phyloP scores from a whole-genome alignment of 92 coral and sea anemone genomes.

The Paramuricea clavata region DNA sequence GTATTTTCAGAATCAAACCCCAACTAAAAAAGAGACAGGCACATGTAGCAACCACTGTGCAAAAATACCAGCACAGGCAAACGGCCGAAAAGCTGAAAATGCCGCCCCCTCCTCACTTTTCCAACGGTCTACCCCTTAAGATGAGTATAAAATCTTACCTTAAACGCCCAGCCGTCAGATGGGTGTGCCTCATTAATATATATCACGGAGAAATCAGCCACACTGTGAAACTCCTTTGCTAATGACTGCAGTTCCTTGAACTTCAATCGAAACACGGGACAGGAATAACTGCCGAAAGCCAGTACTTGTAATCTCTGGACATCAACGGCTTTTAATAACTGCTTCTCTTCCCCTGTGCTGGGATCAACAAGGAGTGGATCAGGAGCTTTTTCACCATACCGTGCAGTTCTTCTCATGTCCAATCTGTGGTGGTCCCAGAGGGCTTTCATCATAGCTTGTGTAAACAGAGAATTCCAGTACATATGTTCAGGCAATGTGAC shows the following conservation, averaged over 20 bases:
- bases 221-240: conserved; percentile 63
- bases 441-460: conserved; percentile 71
- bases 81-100: too few species aligned
- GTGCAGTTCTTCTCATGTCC: conserved; percentile 73
- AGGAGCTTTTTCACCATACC: conserved; percentile 71
- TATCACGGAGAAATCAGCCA: conserved; percentile 77
- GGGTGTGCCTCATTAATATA: conserved; percentile 92
- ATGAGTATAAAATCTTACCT: conserved; percentile 78
- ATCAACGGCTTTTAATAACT: conserved; percentile 73
- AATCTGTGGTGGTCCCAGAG: conserved; percentile 53
- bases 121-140: too few species aligned
- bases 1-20: too few species aligned
- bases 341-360: conserved; percentile 66
- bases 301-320: conserved; percentile 86
- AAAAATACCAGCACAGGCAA: too few species aligned
- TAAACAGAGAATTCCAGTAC: conserved; percentile 79
- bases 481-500: conserved; percentile 48
- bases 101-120: too few species aligned
- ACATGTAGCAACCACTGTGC: too few species aligned
- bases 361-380: conserved; percentile 80
- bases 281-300: conserved; percentile 92
- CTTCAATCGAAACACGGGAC: conserved; percentile 92
- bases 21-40: too few species aligned
- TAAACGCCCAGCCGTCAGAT: conserved; percentile 82
- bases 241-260: conserved; percentile 74